These are phyloP conservation scores for Caenorhabditis remanei DNA, from an alignment of 1,140 invertebrate species.

Conservation along the genomic window DNA sequence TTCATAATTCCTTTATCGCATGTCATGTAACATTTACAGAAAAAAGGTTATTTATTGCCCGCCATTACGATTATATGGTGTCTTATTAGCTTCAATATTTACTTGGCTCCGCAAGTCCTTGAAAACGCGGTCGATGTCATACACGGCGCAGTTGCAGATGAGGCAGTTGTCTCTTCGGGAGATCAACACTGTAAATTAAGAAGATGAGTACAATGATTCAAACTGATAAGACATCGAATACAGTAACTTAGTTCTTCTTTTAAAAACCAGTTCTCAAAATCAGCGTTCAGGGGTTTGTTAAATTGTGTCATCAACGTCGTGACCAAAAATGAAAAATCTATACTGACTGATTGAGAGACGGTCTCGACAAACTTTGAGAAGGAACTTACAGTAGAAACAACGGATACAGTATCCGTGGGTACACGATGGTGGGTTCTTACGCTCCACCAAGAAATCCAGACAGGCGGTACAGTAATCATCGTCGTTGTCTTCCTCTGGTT, in stretches of 20 bases:
- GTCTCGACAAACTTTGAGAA: neutral
- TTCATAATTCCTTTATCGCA: neutral
- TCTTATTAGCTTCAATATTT: slow-evolving; percentile 51
- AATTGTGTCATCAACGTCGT: neutral
- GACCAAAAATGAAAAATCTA: neutral
- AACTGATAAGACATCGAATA: neutral
- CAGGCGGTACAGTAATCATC: slow-evolving; percentile 28
- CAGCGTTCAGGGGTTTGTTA: neutral
- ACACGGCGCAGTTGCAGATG: slow-evolving; percentile 18
- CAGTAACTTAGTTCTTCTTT: neutral
- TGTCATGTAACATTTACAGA: neutral
- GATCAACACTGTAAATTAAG: slow-evolving; percentile 10
- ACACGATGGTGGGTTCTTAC: neutral
- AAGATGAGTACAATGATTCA: neutral
- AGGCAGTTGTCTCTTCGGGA: slow-evolving; percentile 15
- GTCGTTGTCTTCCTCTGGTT: neutral
- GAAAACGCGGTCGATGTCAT: slow-evolving; percentile 6
- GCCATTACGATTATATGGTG: too few species aligned
- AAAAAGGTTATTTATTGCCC: slow-evolving; percentile 6
- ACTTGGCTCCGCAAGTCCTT: slow-evolving; percentile 35
- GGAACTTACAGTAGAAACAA: slow-evolving; percentile 8
- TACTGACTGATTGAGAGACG: too few species aligned
- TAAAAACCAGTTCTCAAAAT: neutral
- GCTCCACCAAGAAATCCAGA: slow-evolving; percentile 5
- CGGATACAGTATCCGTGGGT: slow-evolving; percentile 1